phyloP scores from a whole-genome alignment of 2,888 invertebrate species.

The Phorcus lineatus region DNA sequence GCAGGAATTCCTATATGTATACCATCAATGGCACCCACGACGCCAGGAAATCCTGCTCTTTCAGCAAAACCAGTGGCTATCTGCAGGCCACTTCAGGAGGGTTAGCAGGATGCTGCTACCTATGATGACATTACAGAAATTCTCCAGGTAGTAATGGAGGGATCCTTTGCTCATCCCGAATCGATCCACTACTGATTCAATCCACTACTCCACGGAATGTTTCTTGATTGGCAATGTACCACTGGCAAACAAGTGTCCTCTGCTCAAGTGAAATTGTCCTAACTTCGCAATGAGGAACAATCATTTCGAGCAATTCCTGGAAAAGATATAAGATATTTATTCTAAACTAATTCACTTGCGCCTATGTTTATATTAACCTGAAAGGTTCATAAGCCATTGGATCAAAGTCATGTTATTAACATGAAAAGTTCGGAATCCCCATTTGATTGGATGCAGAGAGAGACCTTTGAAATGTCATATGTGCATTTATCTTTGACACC shows the following conservation, averaged over 20 bases:
- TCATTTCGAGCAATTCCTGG: slow-evolving; percentile 15
- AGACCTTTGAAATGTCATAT: no score
- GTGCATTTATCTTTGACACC: no score
- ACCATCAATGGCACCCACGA: slow-evolving; percentile 36
- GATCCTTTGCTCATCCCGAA: slow-evolving; percentile 34
- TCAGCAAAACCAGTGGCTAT: slow-evolving; percentile 29
- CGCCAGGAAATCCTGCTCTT: slow-evolving; percentile 31
- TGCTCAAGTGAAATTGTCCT: slow-evolving; percentile 28
- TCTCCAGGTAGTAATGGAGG: slow-evolving; percentile 21
- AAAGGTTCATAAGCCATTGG: no score
- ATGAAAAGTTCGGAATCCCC: no score
- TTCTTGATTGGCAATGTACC: slow-evolving; percentile 31
- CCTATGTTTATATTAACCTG: no score
- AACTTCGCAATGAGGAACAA: slow-evolving; percentile 13
- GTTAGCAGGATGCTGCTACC: neutral
- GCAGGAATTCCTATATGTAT: slow-evolving; percentile 34
- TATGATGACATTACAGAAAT: neutral
- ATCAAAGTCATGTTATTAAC: no score
- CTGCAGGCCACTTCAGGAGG: no score
- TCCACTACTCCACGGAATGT: slow-evolving; percentile 36
- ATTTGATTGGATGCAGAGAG: no score
- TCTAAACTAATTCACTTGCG: no score
- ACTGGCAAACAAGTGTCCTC: slow-evolving; percentile 28
- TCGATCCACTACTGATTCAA: slow-evolving; percentile 35
- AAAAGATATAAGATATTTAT: neutral